These are phyloP conservation scores for Euproctis similis DNA, from an alignment of 2,888 invertebrate species.

Conservation along the genomic window DNA sequence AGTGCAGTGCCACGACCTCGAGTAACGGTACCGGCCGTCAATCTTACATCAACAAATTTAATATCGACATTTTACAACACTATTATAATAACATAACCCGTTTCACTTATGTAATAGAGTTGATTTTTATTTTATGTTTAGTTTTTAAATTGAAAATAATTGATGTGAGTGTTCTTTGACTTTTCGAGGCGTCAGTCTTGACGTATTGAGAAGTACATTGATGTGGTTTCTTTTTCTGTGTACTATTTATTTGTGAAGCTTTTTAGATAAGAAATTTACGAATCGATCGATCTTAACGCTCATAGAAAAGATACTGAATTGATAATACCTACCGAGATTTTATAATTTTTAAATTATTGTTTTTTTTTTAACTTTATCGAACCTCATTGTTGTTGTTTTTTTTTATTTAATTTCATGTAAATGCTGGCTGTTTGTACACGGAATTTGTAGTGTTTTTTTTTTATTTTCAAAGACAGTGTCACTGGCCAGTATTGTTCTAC, in stretches of 20 bases:
- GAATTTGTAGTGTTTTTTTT: no score
- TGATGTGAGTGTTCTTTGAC: slow-evolving; percentile 15
- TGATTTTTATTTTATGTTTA: slow-evolving; percentile 20
- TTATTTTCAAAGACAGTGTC: no score
- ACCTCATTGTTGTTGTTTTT: no score
- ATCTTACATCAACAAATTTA: slow-evolving; percentile 54
- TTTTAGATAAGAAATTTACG: slow-evolving; percentile 9
- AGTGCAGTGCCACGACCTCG: slow-evolving; percentile 52
- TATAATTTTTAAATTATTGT: no score
- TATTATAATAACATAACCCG: slow-evolving; percentile 30
- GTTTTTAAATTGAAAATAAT: slow-evolving; percentile 12
- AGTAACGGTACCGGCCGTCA: slow-evolving; percentile 58
- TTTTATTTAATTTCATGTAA: no score
- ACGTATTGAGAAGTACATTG: slow-evolving; percentile 42
- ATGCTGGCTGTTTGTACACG: no score
- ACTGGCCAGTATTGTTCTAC: no score
- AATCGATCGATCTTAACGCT: slow-evolving; percentile 6
- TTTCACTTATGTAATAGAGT: slow-evolving; percentile 32
- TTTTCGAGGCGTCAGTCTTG: slow-evolving; percentile 46
- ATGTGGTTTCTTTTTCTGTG: slow-evolving; percentile 35
- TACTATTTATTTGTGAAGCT: slow-evolving; percentile 8
- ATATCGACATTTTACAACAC: slow-evolving; percentile 34
- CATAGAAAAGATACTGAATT: neutral
- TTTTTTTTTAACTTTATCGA: no score
- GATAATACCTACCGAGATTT: no score